Evolutionary conservation across 2,113 vertebrate species (phyloP), one percentile per base, ranked within the genome.

Genomic region (Lonchura striata): DNA sequence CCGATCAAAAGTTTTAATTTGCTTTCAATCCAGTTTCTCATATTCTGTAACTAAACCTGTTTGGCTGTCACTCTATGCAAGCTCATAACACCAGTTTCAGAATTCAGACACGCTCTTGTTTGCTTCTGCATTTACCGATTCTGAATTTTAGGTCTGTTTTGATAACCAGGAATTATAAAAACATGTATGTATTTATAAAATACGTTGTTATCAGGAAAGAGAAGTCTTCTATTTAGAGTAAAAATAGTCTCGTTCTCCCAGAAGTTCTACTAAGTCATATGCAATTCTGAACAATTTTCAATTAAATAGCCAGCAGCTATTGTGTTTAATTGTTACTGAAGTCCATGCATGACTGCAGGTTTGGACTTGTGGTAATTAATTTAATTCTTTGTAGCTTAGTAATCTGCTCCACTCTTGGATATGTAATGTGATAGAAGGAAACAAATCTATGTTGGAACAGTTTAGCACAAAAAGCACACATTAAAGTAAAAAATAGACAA

Each of bases 221-320:
- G 9, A 83, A 50, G 5, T 35, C 50, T n/a, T 35, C 50, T n/a
- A 35, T 64, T 20, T 41, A 46, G 8, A 27, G 31, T 42, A 86
- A 56, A 77, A 88, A 82, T 4, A 54, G 30, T 22, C 23, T 74
- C 23, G 24, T 90, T 84, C 60, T 91, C 83, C 33, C 22, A 82
- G 27, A 46, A 64, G 21, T 22, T 66, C 42, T 84, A 35, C 2
- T 41, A 37, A 78, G 61, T 75, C 30, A 91, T 91, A 89, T 20
- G 81, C 47, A 9, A 89, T 89, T 91, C 78, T 86, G 77, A 94
- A 81, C 60, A 37, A 68, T 35, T 91, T 80, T 75, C 69, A 94
- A 87, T 82, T 84, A 68, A 94, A 47, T 35, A 78, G 39, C 27
- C 33, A 91, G 81, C 24, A 84, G 53, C 60, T 66, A 91, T 60